phyloP scores from a whole-genome alignment of 2,113 vertebrate species.

The Harpagus bidentatus region DNA sequence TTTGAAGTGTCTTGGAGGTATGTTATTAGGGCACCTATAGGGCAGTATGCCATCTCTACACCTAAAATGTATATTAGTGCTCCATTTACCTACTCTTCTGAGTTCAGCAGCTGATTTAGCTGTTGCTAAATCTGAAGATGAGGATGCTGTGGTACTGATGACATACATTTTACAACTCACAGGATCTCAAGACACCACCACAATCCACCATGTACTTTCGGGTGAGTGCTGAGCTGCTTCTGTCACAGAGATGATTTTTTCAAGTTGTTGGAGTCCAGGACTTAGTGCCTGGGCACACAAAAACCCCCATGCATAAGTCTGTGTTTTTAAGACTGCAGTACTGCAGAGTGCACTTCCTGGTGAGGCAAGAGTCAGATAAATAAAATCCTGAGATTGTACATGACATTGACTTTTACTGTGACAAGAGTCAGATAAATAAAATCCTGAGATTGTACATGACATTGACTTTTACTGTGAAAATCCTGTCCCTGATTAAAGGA shows the following conservation, averaged over 20 bases:
- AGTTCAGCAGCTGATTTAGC: not conserved
- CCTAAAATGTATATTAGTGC: not conserved
- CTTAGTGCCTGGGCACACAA: no score
- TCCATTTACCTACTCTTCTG: not conserved
- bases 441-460: not conserved
- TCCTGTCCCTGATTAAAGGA: not conserved
- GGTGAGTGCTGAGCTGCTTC: not conserved
- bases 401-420: not conserved
- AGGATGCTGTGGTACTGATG: not conserved
- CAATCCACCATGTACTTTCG: not conserved
- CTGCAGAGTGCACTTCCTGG: not conserved
- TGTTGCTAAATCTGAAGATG: not conserved
- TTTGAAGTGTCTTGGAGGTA: not conserved
- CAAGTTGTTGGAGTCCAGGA: not conserved
- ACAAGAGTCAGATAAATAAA: not conserved
- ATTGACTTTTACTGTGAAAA: not conserved
- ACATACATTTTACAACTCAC: fast-evolving
- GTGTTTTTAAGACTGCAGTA: not conserved
- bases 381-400: not conserved
- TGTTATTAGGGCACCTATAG: not conserved
- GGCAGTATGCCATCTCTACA: not conserved
- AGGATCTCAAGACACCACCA: not conserved
- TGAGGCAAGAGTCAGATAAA: not conserved
- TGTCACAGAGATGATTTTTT: not conserved
- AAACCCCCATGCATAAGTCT: no score